Evolutionary conservation across 2,113 vertebrate genomes (phyloP), one percentile per base, ranked within the genome.

Genomic region (Nannobrachium achirus): DNA sequence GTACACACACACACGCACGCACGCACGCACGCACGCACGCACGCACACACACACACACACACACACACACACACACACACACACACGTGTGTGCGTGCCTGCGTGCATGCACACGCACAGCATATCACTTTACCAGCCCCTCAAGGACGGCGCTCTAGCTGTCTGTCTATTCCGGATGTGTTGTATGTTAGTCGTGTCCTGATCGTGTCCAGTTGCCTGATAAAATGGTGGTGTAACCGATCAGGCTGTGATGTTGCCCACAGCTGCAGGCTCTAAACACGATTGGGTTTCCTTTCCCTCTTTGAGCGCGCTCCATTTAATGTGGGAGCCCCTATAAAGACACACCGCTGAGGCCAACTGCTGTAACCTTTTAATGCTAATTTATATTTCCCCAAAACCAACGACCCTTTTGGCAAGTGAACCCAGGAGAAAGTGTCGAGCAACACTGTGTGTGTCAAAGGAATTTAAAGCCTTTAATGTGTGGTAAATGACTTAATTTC

Each of bases 171-270:
- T 75, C 76, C 46, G 40, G 59, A 49, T 75, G 62, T 73, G 71
- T 81, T 81, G 68, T 75, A 69, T 71, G 59, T 42, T 45, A 0
- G 20, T 48, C 13, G 42, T 56, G 69, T 68, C 74, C 66, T 66
- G 51, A 56, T 59, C 63, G 76, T 74, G 63, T 86, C 70, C 33
- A 46, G 67, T 86, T 83, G 74, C 81, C 71, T 56, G 63, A 73
- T 67, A 15, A 64, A 61, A 69, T 66, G 71, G 56, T 63, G 58
- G 39, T 76, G 70, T 67, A 86, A 84, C 69, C 73, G 71, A 80
- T 82, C 72, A 83, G 69, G 69, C 73, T 69, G 73, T 75, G 25
- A 33, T 33, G 25, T 33, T 33, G 68, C 56, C 73, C 15, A 0
- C 57, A 58, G 72, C 58, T 64, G 38, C 38, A 41, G 44, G 20